phyloP scores from a whole-genome alignment of 2,113 vertebrate genomes.

The Sapayoa aenigma region DNA sequence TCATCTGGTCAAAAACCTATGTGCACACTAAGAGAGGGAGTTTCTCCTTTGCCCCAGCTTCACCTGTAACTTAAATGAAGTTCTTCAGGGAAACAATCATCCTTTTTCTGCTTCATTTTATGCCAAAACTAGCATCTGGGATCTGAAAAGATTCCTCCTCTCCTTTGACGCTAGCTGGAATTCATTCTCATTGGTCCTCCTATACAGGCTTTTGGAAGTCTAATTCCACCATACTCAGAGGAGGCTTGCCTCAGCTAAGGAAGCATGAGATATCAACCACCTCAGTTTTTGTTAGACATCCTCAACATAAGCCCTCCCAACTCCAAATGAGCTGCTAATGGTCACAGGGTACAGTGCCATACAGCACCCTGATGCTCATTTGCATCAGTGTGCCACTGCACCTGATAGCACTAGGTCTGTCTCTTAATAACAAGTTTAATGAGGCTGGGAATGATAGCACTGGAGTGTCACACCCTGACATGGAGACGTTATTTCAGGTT shows the following conservation, averaged over 20 bases:
- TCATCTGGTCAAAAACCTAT: not conserved
- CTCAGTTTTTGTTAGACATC: not conserved
- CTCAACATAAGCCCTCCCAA: not conserved
- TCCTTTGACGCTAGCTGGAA: not conserved
- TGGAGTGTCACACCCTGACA: not conserved
- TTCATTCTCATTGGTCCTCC: not conserved
- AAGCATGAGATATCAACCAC: not conserved
- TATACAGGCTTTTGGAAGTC: not conserved
- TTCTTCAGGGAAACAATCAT: not conserved
- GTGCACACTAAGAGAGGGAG: not conserved
- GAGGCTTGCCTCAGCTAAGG: not conserved
- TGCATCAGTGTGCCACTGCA: not conserved
- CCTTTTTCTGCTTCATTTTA: not conserved
- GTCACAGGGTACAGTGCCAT: too few relatives aligned
- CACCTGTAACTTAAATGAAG: not conserved
- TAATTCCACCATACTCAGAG: not conserved
- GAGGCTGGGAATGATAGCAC: not conserved
- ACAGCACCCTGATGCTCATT: not conserved
- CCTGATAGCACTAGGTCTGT: not conserved
- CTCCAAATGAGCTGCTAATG: fast-evolving
- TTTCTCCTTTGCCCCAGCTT: not conserved
- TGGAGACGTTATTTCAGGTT: not conserved
- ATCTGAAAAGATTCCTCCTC: not conserved
- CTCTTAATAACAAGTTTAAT: not conserved
- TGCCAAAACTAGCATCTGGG: not conserved